Conservation (phyloP, 2,113 vertebrate species). For the Rhynchopsitta pachyrhyncha region DNA sequence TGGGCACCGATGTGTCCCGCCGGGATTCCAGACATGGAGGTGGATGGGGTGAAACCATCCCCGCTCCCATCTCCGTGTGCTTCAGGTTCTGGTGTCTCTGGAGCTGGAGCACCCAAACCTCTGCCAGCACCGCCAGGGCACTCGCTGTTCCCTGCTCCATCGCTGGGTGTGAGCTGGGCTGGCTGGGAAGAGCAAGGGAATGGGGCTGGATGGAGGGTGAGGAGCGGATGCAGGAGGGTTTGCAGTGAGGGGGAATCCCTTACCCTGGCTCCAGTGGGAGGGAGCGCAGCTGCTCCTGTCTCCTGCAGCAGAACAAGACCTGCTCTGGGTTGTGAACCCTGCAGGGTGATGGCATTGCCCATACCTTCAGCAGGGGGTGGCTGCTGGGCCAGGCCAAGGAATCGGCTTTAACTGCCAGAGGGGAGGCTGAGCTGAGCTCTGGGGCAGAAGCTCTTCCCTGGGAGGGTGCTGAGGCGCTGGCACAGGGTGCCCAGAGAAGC, state of each 20-base stretch:
- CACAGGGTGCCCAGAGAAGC: too few species aligned
- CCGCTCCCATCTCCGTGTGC: fast-evolving
- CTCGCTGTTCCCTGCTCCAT: background rate
- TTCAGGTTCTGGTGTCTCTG: background rate
- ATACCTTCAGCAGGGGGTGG: background rate
- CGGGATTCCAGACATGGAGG: background rate
- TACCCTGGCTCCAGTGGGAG: too few species aligned
- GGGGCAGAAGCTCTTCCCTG: too few species aligned
- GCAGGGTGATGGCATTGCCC: too few species aligned
- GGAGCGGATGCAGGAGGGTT: background rate
- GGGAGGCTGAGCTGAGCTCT: too few species aligned
- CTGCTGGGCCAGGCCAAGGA: too few species aligned
- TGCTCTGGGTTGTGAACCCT: background rate
- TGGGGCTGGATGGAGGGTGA: background rate
- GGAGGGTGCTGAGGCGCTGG: too few species aligned
- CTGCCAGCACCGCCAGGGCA: fast-evolving
- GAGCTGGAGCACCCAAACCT: background rate
- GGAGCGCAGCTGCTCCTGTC: background rate
- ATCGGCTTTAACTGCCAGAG: background rate
- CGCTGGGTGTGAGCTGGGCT: background rate
- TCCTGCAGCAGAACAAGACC: background rate
- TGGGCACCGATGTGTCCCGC: background rate
- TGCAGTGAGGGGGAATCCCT: background rate
- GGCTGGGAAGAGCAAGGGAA: background rate
- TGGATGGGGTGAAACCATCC: background rate